Evolutionary conservation across 2,113 vertebrate species (phyloP).

Genomic region (Orycteropus afer): DNA sequence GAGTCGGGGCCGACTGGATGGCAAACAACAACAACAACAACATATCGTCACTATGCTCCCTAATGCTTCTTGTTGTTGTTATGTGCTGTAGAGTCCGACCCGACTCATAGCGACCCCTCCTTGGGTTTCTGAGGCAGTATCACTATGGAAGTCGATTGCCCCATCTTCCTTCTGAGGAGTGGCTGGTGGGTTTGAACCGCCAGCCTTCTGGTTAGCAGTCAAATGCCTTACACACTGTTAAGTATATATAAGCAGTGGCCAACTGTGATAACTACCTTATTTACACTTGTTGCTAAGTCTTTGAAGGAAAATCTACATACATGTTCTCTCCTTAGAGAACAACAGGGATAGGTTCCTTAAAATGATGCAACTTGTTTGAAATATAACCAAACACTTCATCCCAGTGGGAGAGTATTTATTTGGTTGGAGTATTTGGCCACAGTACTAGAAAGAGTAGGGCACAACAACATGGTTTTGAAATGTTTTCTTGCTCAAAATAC

Average conservation of each 20-base stretch:
- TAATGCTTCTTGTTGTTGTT: too few species aligned
- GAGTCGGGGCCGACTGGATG: too few species aligned
- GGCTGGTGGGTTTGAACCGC: too few species aligned
- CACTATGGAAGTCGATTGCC: too few species aligned
- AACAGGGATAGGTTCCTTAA: not conserved
- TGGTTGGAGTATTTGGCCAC: not conserved
- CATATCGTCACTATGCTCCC: not conserved
- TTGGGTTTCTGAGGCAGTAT: too few species aligned
- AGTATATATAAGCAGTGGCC: not conserved
- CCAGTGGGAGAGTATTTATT: not conserved
- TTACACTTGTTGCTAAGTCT: not conserved
- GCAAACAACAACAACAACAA: too few species aligned
- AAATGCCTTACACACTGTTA: too few species aligned
- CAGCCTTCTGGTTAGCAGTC: too few species aligned
- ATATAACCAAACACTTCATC: not conserved
- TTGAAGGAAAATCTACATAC: not conserved
- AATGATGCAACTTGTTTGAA: not conserved
- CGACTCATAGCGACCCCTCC: too few species aligned
- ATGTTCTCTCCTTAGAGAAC: not conserved
- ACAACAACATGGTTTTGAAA: slow-evolving; percentile 28
- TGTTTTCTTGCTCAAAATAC: slow-evolving; percentile 35
- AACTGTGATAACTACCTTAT: not conserved
- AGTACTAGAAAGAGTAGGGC: slow-evolving; percentile 24
- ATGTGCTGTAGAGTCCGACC: too few species aligned
- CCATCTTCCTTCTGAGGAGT: too few species aligned